These are phyloP conservation scores for Diglossa brunneiventris DNA, from an alignment of 2,113 vertebrate species.

Conservation along the genomic window DNA sequence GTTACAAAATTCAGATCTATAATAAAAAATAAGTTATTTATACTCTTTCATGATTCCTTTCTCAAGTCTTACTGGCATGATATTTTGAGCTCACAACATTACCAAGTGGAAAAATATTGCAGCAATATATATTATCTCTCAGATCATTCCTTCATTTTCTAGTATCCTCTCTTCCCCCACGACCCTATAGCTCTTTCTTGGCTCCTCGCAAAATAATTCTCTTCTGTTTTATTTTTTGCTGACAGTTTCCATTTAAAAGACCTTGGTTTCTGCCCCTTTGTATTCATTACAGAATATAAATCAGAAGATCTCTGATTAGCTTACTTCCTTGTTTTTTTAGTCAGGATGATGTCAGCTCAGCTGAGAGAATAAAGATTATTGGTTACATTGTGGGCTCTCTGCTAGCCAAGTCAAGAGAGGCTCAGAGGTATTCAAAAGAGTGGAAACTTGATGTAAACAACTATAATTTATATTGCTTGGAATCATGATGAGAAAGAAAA, in stretches of 20 bases:
- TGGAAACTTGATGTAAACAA: constrained; percentile 12
- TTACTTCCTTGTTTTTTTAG: constrained; percentile 48
- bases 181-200: constrained; percentile 39
- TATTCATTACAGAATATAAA: constrained; percentile 65
- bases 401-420: neutral
- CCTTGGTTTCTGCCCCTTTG: constrained; percentile 62
- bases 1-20: neutral
- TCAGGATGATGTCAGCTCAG: constrained; percentile 34
- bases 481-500: neutral
- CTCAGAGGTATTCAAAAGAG: neutral
- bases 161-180: neutral
- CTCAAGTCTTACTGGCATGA: neutral
- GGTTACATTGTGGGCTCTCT: neutral
- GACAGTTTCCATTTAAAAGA: constrained; percentile 60
- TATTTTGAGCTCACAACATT: neutral
- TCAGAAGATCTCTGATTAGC: constrained; percentile 56
- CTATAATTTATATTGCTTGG: constrained; percentile 28
- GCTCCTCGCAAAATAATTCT: constrained; percentile 54
- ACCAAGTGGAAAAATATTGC: neutral
- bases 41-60: neutral
- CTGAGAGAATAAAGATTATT: neutral
- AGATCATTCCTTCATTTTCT: neutral
- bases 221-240: constrained; percentile 60
- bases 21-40: neutral
- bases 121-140: neutral